Evolutionary conservation across 2,888 invertebrate species (phyloP).

Genomic region (Trichogramma evanescens): DNA sequence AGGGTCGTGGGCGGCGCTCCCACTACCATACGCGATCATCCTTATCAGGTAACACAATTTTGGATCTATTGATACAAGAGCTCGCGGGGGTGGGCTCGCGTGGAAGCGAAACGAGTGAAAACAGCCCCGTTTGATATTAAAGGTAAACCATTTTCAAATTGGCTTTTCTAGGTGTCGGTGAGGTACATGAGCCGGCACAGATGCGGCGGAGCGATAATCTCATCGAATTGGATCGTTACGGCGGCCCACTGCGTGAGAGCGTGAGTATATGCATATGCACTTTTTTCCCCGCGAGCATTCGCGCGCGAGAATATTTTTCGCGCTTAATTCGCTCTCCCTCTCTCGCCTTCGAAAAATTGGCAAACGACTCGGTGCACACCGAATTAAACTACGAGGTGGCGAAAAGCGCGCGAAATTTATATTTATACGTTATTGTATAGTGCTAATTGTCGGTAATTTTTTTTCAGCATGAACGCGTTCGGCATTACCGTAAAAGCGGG

Average conservation of each 20-base stretch:
- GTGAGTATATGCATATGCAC: constrained; percentile 13
- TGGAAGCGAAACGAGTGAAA: background rate
- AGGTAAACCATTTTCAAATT: background rate
- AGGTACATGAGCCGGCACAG: constrained; percentile 30
- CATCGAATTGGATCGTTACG: constrained; percentile 35
- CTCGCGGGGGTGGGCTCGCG: too few species aligned
- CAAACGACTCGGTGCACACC: background rate
- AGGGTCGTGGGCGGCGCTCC: constrained; percentile 41
- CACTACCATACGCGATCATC: constrained; percentile 37
- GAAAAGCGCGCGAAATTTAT: too few species aligned
- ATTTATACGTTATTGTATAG: too few species aligned
- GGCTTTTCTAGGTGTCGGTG: constrained; percentile 32
- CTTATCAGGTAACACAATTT: constrained; percentile 36
- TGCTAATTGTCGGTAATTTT: background rate
- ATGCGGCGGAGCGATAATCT: constrained; percentile 40
- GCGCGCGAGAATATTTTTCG: background rate
- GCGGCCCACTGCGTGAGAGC: constrained; percentile 38
- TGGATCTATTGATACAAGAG: too few species aligned
- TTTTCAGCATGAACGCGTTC: background rate
- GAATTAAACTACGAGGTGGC: background rate
- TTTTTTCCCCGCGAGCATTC: too few species aligned
- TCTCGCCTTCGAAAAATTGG: background rate
- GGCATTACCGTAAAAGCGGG: constrained; percentile 23
- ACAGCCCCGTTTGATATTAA: background rate
- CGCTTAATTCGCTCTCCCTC: background rate